phyloP scores from a whole-genome alignment of 2,797 vertebrate genomes.

The Sarcophilus harrisii region DNA sequence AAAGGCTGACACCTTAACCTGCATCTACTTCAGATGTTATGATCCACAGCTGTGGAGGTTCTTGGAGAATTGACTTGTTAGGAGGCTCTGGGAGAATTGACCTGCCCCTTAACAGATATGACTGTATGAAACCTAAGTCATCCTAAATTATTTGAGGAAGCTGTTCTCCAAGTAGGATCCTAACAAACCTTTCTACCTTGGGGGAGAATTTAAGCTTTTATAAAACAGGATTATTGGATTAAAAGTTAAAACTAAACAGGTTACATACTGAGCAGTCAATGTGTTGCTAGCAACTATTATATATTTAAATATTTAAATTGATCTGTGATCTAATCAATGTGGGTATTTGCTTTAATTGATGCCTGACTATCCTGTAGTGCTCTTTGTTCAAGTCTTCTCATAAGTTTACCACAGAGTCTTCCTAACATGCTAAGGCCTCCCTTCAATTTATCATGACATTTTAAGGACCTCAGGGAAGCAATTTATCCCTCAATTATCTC shows the following conservation, averaged over 20 bases:
- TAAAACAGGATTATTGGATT: not conserved
- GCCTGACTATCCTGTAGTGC: not conserved
- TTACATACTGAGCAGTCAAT: not conserved
- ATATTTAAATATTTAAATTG: not conserved
- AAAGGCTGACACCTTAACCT: too few species aligned
- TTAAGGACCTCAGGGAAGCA: not conserved
- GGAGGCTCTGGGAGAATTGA: too few species aligned
- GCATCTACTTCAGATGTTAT: too few species aligned
- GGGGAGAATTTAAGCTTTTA: not conserved
- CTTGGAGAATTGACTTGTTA: too few species aligned
- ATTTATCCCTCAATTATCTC: not conserved
- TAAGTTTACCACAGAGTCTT: not conserved
- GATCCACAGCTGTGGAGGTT: too few species aligned
- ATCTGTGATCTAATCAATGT: not conserved
- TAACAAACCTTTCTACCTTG: not conserved
- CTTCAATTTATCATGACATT: not conserved
- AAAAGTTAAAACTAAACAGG: not conserved
- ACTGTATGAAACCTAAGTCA: not conserved
- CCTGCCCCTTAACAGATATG: not conserved
- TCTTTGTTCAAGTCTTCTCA: not conserved
- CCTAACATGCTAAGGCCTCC: not conserved
- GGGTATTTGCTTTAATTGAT: not conserved
- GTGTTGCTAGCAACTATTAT: not conserved
- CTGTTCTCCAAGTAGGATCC: not conserved
- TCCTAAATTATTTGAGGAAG: not conserved